phyloP scores from a whole-genome alignment of 2,797 vertebrate species.

The Ptychadena robeensis region DNA sequence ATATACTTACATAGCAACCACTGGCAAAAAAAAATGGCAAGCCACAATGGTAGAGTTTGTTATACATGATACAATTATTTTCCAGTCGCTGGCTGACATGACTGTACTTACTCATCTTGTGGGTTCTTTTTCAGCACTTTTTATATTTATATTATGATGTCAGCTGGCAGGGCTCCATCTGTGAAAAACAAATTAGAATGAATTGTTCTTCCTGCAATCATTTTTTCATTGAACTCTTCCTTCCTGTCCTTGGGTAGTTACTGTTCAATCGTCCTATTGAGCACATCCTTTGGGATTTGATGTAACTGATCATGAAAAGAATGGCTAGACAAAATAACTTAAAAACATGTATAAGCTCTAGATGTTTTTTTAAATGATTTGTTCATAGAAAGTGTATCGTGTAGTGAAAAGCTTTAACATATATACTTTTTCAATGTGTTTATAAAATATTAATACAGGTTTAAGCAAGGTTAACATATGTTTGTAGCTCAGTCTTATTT shows the following conservation, averaged over 20 bases:
- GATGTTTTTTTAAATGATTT: neutral
- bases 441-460: no score
- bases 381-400: no score
- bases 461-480: no score
- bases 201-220: constrained; percentile 32
- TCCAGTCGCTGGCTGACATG: neutral
- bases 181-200: constrained; percentile 33
- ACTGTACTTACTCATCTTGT: constrained; percentile 22
- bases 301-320: neutral
- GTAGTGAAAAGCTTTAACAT: no score
- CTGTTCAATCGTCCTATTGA: neutral
- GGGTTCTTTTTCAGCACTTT: neutral
- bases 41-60: no score
- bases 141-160: constrained; percentile 31
- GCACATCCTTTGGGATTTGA: constrained; percentile 6
- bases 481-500: no score
- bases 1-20: no score
- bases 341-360: neutral
- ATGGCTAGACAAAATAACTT: neutral
- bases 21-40: no score
- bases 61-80: neutral
- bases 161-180: constrained; percentile 15
- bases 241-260: constrained; percentile 27
- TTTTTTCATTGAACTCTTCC: constrained; percentile 29
- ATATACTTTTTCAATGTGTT: no score